phyloP scores from a whole-genome alignment of 1,140 invertebrate genomes.

The Zaprionus taronus region DNA sequence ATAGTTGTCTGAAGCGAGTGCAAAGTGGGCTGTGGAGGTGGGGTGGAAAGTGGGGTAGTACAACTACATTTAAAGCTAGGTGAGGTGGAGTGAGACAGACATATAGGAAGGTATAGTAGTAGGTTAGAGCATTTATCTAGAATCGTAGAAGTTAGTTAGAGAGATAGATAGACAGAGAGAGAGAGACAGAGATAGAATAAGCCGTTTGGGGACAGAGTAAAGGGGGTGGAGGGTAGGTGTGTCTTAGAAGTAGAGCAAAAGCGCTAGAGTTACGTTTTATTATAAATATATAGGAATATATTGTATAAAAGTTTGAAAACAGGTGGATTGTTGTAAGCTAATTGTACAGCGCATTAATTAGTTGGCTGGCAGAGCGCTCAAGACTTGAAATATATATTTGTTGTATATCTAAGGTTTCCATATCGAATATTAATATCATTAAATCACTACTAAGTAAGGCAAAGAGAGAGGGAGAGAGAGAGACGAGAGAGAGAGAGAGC shows the following conservation, averaged over 20 bases:
- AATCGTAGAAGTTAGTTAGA: constrained; percentile 33
- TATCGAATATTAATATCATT: constrained; percentile 49
- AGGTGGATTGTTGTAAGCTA: constrained; percentile 68
- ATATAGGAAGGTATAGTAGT: constrained; percentile 49
- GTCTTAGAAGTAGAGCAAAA: constrained; percentile 74
- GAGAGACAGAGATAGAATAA: constrained; percentile 54
- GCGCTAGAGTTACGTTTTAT: constrained; percentile 54
- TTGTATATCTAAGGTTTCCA: constrained; percentile 58
- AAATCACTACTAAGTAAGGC: constrained; percentile 57
- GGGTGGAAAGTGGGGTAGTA: constrained; percentile 40
- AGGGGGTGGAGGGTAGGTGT: constrained; percentile 40
- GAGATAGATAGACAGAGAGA: constrained; percentile 44
- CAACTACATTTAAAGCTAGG: constrained; percentile 73
- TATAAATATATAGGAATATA: constrained; percentile 26
- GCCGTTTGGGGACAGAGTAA: constrained; percentile 42
- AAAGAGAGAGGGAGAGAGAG: constrained; percentile 28
- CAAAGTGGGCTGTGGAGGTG: constrained; percentile 59
- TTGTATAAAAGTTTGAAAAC: constrained; percentile 62
- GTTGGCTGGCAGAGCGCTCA: constrained; percentile 79
- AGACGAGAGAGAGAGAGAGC: constrained; percentile 5
- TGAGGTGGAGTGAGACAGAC: constrained; percentile 43
- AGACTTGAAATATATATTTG: constrained; percentile 72
- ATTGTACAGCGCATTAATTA: constrained; percentile 80
- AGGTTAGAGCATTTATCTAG: constrained; percentile 47
- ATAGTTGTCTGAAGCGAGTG: constrained; percentile 62